Evolutionary conservation across 2,797 vertebrate genomes (phyloP), one percentile per base, ranked within the genome.

Genomic region (Pantherophis alleghaniensis): DNA sequence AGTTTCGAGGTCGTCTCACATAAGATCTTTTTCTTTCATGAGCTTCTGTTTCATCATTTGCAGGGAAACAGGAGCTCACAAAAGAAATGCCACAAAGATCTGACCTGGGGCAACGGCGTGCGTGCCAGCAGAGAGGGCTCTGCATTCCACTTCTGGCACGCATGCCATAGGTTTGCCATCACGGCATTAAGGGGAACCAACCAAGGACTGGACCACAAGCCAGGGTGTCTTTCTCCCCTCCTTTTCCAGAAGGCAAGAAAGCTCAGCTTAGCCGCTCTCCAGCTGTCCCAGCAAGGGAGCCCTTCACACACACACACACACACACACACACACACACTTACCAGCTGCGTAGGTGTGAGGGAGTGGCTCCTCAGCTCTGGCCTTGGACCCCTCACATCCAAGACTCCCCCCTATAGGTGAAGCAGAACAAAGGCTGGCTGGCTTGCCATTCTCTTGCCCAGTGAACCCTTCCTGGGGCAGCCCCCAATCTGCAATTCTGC

Each of bases 341-440:
- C 98, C 97, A 97, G 96, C 91, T 97, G 98, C 47, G 97, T 96
- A 0, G 92, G 94, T n/a, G 96, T 95, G 26, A 95, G 95, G 1
- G 92, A 94, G 90, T 94, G 90, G 93, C 96, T 98, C 87, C 97
- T 95, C 94, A 96, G 96, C 90, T 98, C 97, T 0, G 98, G 98
- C 16, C 98, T 98, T 7, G 96, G 95, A 63, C 98, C 98, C 97
- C 98, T 92, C 95, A 98, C 95, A 0, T 96, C 97, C 28, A 96
- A 93, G 1, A 91, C 96, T 55, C 98, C 98, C 0, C 98, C 98
- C 98, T 98, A 96, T 59, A 96, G 94, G 0, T 0, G 94, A 4
- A 95, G 88, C 86, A 0, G 42, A n/a, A 0, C 0, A 3, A 47
- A 61, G 26, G 13, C 10, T 88, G 86, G 12, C 24, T 83, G 74